Evolutionary conservation across 2,113 vertebrate species (phyloP).

Genomic region (Gymnocephalus cernua): DNA sequence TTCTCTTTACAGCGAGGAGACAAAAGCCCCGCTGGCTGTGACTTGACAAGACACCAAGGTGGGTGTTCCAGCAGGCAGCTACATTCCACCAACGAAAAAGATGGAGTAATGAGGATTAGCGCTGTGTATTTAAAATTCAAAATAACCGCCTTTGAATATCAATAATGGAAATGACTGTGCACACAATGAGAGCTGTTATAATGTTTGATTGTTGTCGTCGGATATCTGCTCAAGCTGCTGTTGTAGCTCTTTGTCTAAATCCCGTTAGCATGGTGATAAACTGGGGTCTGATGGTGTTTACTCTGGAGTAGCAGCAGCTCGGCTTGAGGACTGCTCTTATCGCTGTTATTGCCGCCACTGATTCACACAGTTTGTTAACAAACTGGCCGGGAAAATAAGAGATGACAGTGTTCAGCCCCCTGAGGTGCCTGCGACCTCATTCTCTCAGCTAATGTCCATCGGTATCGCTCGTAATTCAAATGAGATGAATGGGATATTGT

Average conservation of each 20-base stretch:
- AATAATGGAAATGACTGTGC: conserved; percentile 70
- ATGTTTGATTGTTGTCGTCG: conserved; percentile 70
- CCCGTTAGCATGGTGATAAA: conserved; percentile 80
- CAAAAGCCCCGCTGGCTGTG: conserved; percentile 76
- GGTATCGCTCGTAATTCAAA: conserved; percentile 88
- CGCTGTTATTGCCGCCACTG: conserved; percentile 69
- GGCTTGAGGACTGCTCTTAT: conserved; percentile 75
- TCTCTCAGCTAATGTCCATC: conserved; percentile 82
- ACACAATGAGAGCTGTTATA: conserved; percentile 63
- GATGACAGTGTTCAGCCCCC: conserved; percentile 70
- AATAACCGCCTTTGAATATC: conserved; percentile 72
- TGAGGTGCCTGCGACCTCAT: conserved; percentile 67
- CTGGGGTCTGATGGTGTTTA: conserved; percentile 73
- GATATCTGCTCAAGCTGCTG: conserved; percentile 67
- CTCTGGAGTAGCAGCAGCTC: conserved; percentile 55
- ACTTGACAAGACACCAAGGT: conserved; percentile 77
- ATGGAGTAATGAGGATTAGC: conserved; percentile 76
- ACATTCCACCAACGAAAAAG: conserved; percentile 52
- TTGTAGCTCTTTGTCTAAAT: conserved; percentile 78
- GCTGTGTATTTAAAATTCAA: conserved; percentile 74
- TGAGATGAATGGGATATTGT: conserved; percentile 87
- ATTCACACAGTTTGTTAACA: conserved; percentile 73
- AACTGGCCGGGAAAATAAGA: conserved; percentile 73
- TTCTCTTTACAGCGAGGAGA: conserved; percentile 81
- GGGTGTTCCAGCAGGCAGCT: conserved; percentile 74